These are phyloP conservation scores for Aurelia coerulea DNA, from an alignment of 30 jellyfish, hydroid and myxozoan species.

Conservation along the genomic window DNA sequence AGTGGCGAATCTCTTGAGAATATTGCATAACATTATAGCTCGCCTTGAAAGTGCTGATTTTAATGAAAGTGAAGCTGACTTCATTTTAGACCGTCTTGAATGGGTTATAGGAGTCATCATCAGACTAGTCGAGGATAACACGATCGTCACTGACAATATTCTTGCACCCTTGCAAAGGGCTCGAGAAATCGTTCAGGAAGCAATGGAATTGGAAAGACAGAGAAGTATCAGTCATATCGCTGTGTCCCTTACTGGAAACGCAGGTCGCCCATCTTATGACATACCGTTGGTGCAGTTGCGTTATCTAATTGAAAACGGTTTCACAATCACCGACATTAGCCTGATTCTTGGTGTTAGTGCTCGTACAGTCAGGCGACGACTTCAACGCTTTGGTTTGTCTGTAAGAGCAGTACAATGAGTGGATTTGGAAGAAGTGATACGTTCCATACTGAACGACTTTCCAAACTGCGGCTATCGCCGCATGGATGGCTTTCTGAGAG, in stretches of 20 bases:
- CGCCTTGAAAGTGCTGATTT: not conserved
- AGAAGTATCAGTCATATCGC: not conserved
- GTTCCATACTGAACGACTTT: not conserved
- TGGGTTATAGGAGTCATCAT: not conserved
- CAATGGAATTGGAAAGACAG: not conserved
- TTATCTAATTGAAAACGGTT: not conserved
- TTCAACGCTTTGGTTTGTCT: conserved; percentile 1
- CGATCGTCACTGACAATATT: not conserved
- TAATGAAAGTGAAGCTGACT: not conserved
- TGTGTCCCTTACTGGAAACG: not conserved
- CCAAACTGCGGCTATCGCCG: conserved; percentile 39
- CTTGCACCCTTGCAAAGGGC: not conserved
- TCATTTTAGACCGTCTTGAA: not conserved
- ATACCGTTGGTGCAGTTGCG: not conserved
- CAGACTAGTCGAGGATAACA: not conserved
- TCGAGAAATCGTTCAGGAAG: not conserved
- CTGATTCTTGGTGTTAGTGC: conserved; percentile 25
- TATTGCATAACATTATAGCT: not conserved
- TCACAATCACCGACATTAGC: not conserved
- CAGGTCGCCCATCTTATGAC: not conserved
- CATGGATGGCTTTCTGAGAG: conserved; percentile 14
- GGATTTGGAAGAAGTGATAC: conserved; percentile 2
- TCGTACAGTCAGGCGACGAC: not conserved
- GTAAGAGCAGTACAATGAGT: not conserved
- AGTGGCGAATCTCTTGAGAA: not conserved